These are phyloP conservation scores for Microchrysa polita DNA, from an alignment of 2,888 invertebrate genomes.

Conservation along the genomic window DNA sequence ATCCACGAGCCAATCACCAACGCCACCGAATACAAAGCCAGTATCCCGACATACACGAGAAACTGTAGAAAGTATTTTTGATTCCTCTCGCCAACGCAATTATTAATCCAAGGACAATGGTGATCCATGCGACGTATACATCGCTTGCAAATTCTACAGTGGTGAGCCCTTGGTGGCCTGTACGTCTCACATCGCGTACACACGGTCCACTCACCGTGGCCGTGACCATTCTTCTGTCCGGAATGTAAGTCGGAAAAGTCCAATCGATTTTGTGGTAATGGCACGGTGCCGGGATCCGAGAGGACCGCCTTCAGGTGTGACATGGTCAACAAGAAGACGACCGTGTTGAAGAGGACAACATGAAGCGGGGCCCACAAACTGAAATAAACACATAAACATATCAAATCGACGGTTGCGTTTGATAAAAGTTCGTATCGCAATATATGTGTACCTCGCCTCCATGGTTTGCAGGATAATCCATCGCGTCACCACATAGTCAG, in stretches of 20 bases:
- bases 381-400: too few relatives aligned
- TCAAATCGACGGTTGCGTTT: too few relatives aligned
- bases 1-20: slow-evolving; percentile 79
- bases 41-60: slow-evolving; percentile 78
- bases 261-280: slow-evolving; percentile 75
- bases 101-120: slow-evolving; percentile 93
- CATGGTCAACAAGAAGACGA: slow-evolving; percentile 77
- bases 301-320: slow-evolving; percentile 86
- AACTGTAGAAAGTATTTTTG: slow-evolving; percentile 93
- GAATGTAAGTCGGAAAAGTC: slow-evolving; percentile 81
- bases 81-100: slow-evolving; percentile 91
- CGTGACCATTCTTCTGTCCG: slow-evolving; percentile 66
- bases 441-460: slow-evolving; percentile 79
- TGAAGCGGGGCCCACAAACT: slow-evolving; percentile 87
- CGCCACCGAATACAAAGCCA: slow-evolving; percentile 74
- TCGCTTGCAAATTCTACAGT: slow-evolving; percentile 86
- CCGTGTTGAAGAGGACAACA: slow-evolving; percentile 80
- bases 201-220: slow-evolving; percentile 79
- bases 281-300: slow-evolving; percentile 90
- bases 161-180: slow-evolving; percentile 85
- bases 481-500: slow-evolving; percentile 85
- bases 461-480: slow-evolving; percentile 86
- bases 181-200: slow-evolving; percentile 83
- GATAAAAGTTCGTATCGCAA: too few relatives aligned
- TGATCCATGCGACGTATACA: slow-evolving; percentile 71